Conservation (phyloP, 1,140 invertebrate genomes). For the Bombus confusus region DNA sequence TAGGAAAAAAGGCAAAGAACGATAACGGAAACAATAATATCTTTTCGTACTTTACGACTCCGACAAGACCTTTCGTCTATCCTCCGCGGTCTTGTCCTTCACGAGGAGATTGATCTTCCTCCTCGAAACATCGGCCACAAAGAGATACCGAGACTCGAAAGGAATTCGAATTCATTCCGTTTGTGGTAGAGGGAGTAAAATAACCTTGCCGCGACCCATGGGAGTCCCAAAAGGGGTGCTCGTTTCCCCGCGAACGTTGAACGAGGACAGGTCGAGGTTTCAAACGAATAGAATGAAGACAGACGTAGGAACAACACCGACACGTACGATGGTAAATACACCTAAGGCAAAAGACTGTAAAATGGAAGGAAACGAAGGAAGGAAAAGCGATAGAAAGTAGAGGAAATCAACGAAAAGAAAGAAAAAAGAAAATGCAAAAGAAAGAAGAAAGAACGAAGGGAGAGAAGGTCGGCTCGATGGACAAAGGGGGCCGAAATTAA, state of each 20-base stretch:
- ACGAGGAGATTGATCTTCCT: conserved; percentile 17
- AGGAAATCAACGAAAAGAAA: too few species aligned
- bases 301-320: background rate
- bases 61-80: background rate
- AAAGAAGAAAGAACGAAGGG: background rate
- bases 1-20: background rate
- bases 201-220: conserved; percentile 38
- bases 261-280: background rate
- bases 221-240: conserved; percentile 30
- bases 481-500: conserved; percentile 76
- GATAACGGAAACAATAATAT: background rate
- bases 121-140: conserved; percentile 30
- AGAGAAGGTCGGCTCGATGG: conserved; percentile 10
- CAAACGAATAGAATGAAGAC: conserved; percentile 1
- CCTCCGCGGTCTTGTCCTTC: background rate
- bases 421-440: background rate
- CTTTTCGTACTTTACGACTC: background rate
- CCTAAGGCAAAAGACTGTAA: background rate
- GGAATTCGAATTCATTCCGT: conserved; percentile 62
- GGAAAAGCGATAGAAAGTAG: too few species aligned
- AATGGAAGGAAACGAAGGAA: background rate
- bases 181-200: conserved; percentile 32
- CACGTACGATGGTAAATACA: background rate
- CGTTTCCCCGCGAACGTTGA: background rate
- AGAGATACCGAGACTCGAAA: conserved; percentile 51